A percentile compares a stretch with the other conserved stretches of the same genome.
phyloP scores from a whole-genome alignment of 37 sponge, comb jelly and placozoan genomes.

The Spongia lamella region DNA sequence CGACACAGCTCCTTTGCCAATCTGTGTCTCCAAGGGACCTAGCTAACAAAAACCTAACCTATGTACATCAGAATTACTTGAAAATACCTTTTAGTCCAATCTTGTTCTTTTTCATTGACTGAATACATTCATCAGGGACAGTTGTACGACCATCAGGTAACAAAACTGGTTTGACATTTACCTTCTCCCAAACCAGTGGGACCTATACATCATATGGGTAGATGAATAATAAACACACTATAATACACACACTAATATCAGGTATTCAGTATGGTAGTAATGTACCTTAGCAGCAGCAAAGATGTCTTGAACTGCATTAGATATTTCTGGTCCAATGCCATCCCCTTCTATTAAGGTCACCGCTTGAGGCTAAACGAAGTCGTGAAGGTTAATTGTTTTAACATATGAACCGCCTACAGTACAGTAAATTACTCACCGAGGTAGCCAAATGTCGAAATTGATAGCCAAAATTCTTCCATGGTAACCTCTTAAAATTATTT shows the following conservation, averaged over 20 bases:
- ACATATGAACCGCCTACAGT: too few relatives aligned
- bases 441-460: neutral
- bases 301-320: constrained; percentile 85
- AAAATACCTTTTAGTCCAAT: constrained; percentile 92
- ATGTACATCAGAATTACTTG: neutral
- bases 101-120: constrained; percentile 91
- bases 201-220: constrained; percentile 63
- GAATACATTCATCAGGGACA: constrained; percentile 85
- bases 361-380: neutral
- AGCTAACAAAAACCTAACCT: neutral
- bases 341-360: constrained; percentile 96
- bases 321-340: constrained; percentile 98
- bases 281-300: constrained; percentile 87
- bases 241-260: constrained; percentile 9
- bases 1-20: constrained; percentile 96
- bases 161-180: constrained; percentile 77
- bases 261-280: neutral
- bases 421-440: too few relatives aligned
- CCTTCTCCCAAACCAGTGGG: constrained; percentile 90
- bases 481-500: too few relatives aligned
- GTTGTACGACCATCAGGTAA: constrained; percentile 78
- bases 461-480: too few relatives aligned
- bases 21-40: constrained; percentile 97
- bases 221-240: constrained; percentile 9
- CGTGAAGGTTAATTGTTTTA: too few relatives aligned